Conservation (phyloP, 2,113 vertebrate species). For the Callaeas wilsoni region DNA sequence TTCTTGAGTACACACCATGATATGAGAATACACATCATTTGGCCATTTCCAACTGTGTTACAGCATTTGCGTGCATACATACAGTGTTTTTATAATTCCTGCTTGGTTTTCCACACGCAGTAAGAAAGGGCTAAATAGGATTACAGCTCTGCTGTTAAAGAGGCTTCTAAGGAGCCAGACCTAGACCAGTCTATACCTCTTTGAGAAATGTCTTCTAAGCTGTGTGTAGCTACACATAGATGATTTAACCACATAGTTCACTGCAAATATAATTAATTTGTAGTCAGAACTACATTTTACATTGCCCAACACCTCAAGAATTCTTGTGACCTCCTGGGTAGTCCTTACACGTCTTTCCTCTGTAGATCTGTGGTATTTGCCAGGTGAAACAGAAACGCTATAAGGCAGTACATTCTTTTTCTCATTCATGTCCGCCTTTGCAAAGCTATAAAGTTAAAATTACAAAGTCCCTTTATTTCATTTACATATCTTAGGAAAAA, state of each 20-base stretch:
- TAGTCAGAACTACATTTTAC: background rate
- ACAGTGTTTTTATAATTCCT: background rate
- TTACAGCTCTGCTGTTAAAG: background rate
- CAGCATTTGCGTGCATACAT: fast-evolving
- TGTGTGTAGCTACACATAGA: background rate
- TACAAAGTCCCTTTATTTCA: background rate
- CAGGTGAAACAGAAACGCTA: background rate
- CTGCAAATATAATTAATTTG: background rate
- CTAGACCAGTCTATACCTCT: background rate
- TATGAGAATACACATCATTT: background rate
- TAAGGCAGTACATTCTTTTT: background rate
- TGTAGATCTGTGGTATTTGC: background rate
- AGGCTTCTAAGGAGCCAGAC: background rate
- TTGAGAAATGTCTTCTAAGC: background rate
- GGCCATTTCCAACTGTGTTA: background rate
- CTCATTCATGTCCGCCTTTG: background rate
- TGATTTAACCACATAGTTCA: background rate
- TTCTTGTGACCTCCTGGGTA: background rate
- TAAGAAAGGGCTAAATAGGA: background rate
- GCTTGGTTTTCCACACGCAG: background rate
- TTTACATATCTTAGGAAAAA: background rate
- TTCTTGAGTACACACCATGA: background rate
- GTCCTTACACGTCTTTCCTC: background rate
- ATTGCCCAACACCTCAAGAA: background rate
- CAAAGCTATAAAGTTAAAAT: background rate